Evolutionary conservation across 2,113 vertebrate species (phyloP), one percentile per base, ranked within the genome.

Genomic region (Machaerirhynchus nigripectus): DNA sequence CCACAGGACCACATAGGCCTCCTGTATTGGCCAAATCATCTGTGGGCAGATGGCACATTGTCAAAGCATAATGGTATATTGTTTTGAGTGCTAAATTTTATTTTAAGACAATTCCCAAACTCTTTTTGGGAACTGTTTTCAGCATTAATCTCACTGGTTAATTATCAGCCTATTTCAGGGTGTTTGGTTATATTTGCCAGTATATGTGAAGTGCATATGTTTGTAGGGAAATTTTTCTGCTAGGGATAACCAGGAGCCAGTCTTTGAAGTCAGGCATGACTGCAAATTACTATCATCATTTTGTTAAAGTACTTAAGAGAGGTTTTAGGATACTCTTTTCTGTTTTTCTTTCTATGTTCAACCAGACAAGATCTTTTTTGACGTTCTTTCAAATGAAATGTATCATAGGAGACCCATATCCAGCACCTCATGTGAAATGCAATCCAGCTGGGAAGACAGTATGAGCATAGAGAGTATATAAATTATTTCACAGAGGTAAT

Each of bases 141-240:
- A 84, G 40, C 21, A 79, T 26, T 79, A 17, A 65, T 46, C 12
- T 64, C 20, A 60, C 8, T 55, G 5, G 30, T 88, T 85, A 85
- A 68, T 69, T 80, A 73, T 68, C 9, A 22, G 3, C 30, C 7
- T 70, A 0, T 78, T 84, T 87, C 44, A 59, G 35, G 10, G 5
- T 78, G 68, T 85, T n/a, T 77, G 23, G 27, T 59, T 57, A 28
- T 76, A 80, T 60, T 87, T 88, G 8, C 16, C 18, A 35, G 6
- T 59, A 30, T 50, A 30, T 55, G 11, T 55, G 37, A 83, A 57
- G 30, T 59, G 14, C 17, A 33, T 61, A 6, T 15, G 4, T 53
- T 77, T 80, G 46, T 39, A 50, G 28, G 33, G 39, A 61, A 83
- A n/a, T 67, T 90, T 93, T 92, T 63, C 8, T 91, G 71, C 37